Conservation (phyloP, 2,797 vertebrate genomes). For the Acipenser ruthenus region DNA sequence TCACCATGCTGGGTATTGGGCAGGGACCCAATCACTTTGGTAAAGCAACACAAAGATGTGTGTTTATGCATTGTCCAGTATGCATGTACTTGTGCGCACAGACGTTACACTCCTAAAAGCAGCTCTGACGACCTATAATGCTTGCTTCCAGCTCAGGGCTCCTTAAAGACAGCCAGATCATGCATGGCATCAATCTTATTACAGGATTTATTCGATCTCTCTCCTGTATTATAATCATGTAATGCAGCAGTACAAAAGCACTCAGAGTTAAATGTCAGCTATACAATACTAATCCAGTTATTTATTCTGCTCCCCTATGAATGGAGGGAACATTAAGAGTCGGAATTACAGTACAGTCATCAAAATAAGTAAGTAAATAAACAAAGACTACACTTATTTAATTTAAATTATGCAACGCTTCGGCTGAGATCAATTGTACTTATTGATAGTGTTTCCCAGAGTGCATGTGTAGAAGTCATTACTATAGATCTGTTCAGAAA, state of each 20-base stretch:
- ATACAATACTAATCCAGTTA: background rate
- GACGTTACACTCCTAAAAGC: background rate
- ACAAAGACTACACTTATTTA: no score
- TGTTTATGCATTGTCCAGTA: no score
- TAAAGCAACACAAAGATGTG: no score
- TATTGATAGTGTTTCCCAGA: no score
- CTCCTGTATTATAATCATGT: slow-evolving; percentile 49
- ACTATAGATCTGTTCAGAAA: no score
- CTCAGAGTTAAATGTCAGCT: slow-evolving; percentile 59
- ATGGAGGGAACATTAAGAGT: no score
- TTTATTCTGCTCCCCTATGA: background rate
- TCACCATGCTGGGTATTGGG: slow-evolving; percentile 18
- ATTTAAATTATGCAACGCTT: no score
- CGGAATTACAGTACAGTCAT: no score
- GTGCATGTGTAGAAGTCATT: no score
- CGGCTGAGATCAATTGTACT: no score
- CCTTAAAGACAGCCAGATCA: slow-evolving; percentile 40
- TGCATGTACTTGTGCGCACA: slow-evolving; percentile 42
- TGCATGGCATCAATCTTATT: slow-evolving; percentile 38
- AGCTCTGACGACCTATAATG: no score
- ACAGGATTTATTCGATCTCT: slow-evolving; percentile 48
- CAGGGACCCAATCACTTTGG: slow-evolving; percentile 4
- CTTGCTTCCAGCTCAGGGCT: slow-evolving; percentile 7
- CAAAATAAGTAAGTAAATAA: no score
- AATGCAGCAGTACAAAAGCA: slow-evolving; percentile 53